Conservation (phyloP, 2,888 invertebrate genomes). For the Sericinus montela region DNA sequence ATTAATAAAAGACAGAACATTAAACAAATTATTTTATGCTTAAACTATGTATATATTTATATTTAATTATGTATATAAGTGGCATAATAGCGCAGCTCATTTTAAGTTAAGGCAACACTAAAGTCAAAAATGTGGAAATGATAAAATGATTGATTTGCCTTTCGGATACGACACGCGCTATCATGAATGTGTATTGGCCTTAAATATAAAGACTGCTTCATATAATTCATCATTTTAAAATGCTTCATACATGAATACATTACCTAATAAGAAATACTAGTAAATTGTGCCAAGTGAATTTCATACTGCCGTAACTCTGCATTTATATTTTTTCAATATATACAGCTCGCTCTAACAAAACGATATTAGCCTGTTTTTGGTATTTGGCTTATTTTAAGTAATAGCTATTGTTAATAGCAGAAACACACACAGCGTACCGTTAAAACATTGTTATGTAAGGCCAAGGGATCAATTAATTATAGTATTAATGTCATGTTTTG, state of each 20-base stretch:
- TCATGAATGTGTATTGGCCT: conserved; percentile 39
- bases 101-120: background rate
- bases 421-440: no score
- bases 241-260: conserved; percentile 32
- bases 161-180: conserved; percentile 21
- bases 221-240: conserved; percentile 22
- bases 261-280: background rate
- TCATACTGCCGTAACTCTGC: conserved; percentile 14
- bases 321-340: conserved; percentile 13
- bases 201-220: conserved; percentile 37
- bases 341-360: no score
- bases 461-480: background rate
- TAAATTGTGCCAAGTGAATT: conserved; percentile 11
- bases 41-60: no score
- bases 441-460: background rate
- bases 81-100: background rate
- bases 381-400: no score
- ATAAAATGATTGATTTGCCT: conserved; percentile 21
- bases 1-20: no score
- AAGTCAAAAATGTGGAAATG: background rate
- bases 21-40: no score
- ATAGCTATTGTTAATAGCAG: no score
- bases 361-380: no score
- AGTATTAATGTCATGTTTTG: background rate
- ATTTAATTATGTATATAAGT: background rate